phyloP scores from a whole-genome alignment of 2,113 vertebrate genomes.

The Austrofundulus limnaeus region DNA sequence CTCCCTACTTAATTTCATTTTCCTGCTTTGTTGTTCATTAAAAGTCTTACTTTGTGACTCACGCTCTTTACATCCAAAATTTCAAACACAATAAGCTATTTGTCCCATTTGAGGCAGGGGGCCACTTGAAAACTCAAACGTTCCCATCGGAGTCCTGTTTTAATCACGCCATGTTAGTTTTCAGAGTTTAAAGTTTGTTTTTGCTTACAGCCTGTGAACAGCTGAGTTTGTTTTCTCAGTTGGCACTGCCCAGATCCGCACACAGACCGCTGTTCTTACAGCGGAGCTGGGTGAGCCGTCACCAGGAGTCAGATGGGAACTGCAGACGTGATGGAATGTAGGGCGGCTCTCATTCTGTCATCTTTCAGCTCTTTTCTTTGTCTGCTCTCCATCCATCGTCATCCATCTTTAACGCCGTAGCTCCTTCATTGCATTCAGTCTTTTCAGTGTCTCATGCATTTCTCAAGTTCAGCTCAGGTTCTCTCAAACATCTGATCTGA shows the following conservation, averaged over 20 bases:
- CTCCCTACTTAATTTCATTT: background rate
- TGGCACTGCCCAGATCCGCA: conserved; percentile 42
- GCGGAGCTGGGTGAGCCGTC: conserved; percentile 54
- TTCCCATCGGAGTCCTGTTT: conserved; percentile 37
- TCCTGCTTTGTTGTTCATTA: too few relatives aligned
- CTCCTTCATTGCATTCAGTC: conserved; percentile 11
- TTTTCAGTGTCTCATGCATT: conserved; percentile 8
- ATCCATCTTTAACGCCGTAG: conserved; percentile 23
- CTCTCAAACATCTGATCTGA: conserved; percentile 40
- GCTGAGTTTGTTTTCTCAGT: conserved; percentile 70
- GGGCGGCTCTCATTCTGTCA: conserved; percentile 46
- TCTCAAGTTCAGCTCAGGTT: conserved; percentile 34
- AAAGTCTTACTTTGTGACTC: background rate
- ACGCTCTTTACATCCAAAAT: too few relatives aligned
- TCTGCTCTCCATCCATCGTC: conserved; percentile 24
- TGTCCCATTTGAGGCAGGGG: conserved; percentile 29
- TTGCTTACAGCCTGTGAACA: conserved; percentile 57
- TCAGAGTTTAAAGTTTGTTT: conserved; percentile 56
- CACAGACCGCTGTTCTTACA: conserved; percentile 42
- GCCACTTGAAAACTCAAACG: conserved; percentile 39
- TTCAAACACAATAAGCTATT: conserved; percentile 49
- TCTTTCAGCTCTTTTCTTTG: conserved; percentile 39
- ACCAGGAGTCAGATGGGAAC: conserved; percentile 36
- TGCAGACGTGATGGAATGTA: conserved; percentile 35
- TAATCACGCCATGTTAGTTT: conserved; percentile 46